Evolutionary conservation across 2,113 vertebrate species (phyloP).

Genomic region (Toxotes jaculatrix): DNA sequence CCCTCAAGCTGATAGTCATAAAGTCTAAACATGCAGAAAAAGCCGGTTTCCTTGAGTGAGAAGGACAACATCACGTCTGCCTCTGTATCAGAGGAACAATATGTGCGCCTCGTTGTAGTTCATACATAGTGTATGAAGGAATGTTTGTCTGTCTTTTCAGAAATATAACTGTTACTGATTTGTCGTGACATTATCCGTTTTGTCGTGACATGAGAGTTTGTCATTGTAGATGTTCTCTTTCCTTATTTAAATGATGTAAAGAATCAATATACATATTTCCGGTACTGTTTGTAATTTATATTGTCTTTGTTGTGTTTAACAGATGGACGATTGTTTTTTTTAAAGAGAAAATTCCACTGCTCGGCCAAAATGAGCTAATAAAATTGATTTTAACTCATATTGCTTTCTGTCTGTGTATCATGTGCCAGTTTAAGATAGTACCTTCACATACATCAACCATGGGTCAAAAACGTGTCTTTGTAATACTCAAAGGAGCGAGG

Average conservation of each 20-base stretch:
- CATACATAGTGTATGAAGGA: conserved; percentile 70
- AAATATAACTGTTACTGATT: conserved; percentile 54
- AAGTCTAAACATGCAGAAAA: too few species aligned
- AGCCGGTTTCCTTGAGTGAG: too few species aligned
- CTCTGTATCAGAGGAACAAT: too few species aligned
- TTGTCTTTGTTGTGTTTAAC: conserved; percentile 71
- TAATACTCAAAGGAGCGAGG: too few species aligned
- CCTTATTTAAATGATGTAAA: conserved; percentile 82
- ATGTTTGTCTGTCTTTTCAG: conserved; percentile 44
- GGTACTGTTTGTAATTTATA: conserved; percentile 80
- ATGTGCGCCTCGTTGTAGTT: neutral
- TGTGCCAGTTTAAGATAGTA: neutral
- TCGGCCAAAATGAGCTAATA: conserved; percentile 77
- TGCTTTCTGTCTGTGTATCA: conserved; percentile 18
- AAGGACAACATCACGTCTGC: too few species aligned
- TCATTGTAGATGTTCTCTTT: conserved; percentile 50
- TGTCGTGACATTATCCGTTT: conserved; percentile 58
- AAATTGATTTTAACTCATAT: conserved; percentile 67
- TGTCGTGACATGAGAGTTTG: conserved; percentile 47
- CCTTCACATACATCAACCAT: neutral
- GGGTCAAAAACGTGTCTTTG: too few species aligned
- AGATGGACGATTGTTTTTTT: conserved; percentile 70
- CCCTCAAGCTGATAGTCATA: too few species aligned
- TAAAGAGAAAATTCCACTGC: conserved; percentile 49
- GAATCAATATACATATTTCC: conserved; percentile 72